A percentile compares a stretch with the other conserved stretches of the same genome.
Conservation (phyloP, 2,888 invertebrate species). For the Tipula lateralis region DNA sequence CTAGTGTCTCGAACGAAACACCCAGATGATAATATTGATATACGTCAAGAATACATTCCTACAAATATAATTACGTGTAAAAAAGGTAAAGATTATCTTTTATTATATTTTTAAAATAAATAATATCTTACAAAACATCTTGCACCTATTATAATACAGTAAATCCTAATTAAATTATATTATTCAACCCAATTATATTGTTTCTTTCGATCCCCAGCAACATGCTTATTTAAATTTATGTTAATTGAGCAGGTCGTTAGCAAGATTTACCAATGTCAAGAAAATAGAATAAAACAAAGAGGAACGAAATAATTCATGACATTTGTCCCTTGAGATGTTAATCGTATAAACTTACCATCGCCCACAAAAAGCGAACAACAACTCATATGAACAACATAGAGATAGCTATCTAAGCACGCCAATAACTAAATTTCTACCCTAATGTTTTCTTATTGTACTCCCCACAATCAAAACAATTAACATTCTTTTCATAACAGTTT, state of each 20-base stretch:
- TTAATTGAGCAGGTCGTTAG: not conserved
- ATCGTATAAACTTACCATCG: not conserved
- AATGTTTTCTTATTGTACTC: not conserved
- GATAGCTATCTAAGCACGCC: not conserved
- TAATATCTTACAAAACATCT: too few relatives aligned
- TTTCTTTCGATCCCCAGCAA: not conserved
- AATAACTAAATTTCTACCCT: not conserved
- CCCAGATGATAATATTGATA: too few relatives aligned
- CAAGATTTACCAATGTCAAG: not conserved
- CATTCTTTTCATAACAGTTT: not conserved
- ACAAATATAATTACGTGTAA: too few relatives aligned
- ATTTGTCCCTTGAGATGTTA: not conserved
- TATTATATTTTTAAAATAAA: too few relatives aligned
- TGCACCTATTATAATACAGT: not conserved
- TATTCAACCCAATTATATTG: not conserved
- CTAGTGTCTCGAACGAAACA: too few relatives aligned
- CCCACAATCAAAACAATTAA: conserved; percentile 19
- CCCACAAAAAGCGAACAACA: not conserved
- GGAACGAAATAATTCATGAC: not conserved
- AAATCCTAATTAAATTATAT: not conserved
- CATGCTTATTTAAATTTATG: not conserved
- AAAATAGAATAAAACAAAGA: not conserved
- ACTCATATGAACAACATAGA: not conserved
- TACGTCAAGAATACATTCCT: too few relatives aligned
- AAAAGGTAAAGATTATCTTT: too few relatives aligned